Base-by-base conservation (phyloP, 2,888 invertebrate genomes). In the Melanotus villosus region DNA sequence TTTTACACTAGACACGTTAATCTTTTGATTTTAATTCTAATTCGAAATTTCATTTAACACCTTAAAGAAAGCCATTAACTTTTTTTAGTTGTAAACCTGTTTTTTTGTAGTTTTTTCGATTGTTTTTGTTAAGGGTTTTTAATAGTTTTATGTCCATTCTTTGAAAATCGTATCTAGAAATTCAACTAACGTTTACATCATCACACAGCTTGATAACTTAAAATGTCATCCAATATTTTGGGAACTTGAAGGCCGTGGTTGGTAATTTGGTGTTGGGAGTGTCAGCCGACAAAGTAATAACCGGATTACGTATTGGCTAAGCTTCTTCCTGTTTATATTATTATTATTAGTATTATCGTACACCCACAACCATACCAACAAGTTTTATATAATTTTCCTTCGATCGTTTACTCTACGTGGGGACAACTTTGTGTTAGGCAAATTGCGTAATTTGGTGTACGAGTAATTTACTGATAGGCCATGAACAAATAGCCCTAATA, bases 321-420 rank as follows among this genome's bases (percentile, higher is more conserved):
- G 19, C n/a, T 47, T 26, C 47, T 52, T 52, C 52, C 52, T 52
- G 52, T 18, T 50, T 50, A 10, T 26, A 14, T 50, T 43, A 19
- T 2, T 26, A 7, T 7, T 5, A 1, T 14, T 38, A n/a, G 4
- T 38, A n/a, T 38, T 14, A 12, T 38, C 12, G 38, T 23, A 1
- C 45, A 16, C 47, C 47, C 12, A 47, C 54, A 12, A 54, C 16
- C 26, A 34, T 7, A n/a, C n/a, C 23, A 43, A 3, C 19, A 9
- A 43, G 12, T 34, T 43, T 19, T 43, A 43, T 43, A 19, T 10
- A 19, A 4, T 43, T 43, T 43, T 43, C 10, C 1, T n/a, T n/a
- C n/a, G n/a, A n/a, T n/a, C n/a, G n/a, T n/a, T n/a, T n/a, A n/a
- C n/a, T n/a, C n/a, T n/a, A n/a, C n/a, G n/a, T n/a, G n/a, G n/a